Conservation (phyloP, 2,113 vertebrate species). For the Onychostoma macrolepis region DNA sequence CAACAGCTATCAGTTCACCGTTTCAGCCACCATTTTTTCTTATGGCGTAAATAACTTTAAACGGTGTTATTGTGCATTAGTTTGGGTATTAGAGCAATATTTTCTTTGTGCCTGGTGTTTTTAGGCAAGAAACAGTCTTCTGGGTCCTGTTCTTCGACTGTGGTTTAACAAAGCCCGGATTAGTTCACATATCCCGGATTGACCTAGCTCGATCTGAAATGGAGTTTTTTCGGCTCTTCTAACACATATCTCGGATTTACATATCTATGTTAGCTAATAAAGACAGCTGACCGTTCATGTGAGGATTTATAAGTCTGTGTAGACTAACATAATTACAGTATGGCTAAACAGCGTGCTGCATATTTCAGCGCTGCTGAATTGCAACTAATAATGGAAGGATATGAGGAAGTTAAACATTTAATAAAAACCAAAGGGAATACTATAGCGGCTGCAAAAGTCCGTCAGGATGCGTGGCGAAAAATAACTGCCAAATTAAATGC, state of each 20-base stretch:
- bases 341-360: conserved; percentile 29
- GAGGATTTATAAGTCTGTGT: neutral
- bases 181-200: conserved; percentile 29
- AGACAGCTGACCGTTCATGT: neutral
- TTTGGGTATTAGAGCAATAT: neutral
- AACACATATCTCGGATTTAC: neutral
- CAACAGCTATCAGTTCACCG: neutral
- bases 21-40: conserved; percentile 26
- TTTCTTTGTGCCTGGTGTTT: neutral
- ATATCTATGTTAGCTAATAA: neutral
- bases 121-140: neutral
- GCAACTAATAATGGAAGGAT: conserved; percentile 30
- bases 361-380: conserved; percentile 25
- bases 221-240: neutral
- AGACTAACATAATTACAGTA: neutral
- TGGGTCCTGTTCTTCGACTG: conserved; percentile 5
- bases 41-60: conserved; percentile 29
- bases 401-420: conserved; percentile 27
- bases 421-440: conserved; percentile 54
- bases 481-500: conserved; percentile 51
- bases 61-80: neutral
- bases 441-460: conserved; percentile 44
- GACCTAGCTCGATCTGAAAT: conserved; percentile 20
- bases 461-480: conserved; percentile 52
- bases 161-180: conserved; percentile 30